Evolutionary conservation across 2,888 invertebrate genomes (phyloP), one percentile per base, ranked within the genome.

Genomic region (Penaeus monodon): DNA sequence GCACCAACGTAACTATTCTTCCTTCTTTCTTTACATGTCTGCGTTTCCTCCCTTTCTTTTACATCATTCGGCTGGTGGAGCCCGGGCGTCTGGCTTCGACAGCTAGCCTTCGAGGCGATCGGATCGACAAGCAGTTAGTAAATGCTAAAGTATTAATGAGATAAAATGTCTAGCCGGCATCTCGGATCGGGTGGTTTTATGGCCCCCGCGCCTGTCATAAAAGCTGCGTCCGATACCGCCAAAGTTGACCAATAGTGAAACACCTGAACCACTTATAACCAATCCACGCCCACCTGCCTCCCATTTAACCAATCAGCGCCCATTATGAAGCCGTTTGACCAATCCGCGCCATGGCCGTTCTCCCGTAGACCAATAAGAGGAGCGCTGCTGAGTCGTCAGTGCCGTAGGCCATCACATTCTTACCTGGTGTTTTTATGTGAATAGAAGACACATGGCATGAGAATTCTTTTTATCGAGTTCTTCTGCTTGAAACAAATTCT

Each of bases 211-310:
- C 77, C 77, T 38, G 76, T 76, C 24, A 77, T 77, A 77, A 77
- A 77, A 77, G 77, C 44, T 17, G 77, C 77, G 77, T 77, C 77
- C 77, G 77, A 77, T 29, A 29, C 77, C 57, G 77, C 14, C 57
- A 49, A 77, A 57, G n/a, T 57, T 38, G 27, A 76, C 76, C 76
- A 76, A 44, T 38, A 57, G 77, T 63, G 12, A 63, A 24, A 77
- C 57, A 77, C 77, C 77, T 77, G 77, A 57, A 29, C 77, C n/a
- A 77, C 77, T 77, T 73, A 38, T 77, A 29, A 77, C 57, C 77
- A 77, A 57, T 57, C 77, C 77, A 49, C 77, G 77, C 77, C 77
- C 77, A 57, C 77, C 77, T 77, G 77, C n/a, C 77, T 33, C 8
- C 77, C 77, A 14, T 27, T 22, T 57, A 57, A 57, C 77, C 77